Evolutionary conservation across 2,797 vertebrate species (phyloP), one percentile per base, ranked within the genome.

Genomic region (Rhinella marina): DNA sequence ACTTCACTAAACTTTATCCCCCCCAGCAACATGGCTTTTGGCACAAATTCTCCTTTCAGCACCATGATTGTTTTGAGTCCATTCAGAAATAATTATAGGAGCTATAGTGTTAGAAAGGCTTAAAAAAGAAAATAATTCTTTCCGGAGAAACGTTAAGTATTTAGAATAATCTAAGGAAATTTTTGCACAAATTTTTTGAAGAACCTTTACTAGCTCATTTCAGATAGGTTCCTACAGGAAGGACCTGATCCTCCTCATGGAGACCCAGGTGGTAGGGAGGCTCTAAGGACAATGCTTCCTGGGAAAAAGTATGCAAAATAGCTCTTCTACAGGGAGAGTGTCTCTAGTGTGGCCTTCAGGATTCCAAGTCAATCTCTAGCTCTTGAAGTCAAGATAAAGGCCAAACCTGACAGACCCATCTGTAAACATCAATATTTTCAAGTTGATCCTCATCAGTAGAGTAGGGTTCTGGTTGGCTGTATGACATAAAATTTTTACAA

Each of bases 81-180:
- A 57, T 83, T 68, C 61, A 66, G 54, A 56, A 66, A 59, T 32
- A 83, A 78, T 77, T 50, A 66, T 27, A 75, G 92, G 88, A 89
- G 91, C 79, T 93, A 93, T 14, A 92, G 93, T 93, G 93, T 95
- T 92, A 92, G 94, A 93, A 93, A 93, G 94, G 92, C 88, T 32
- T 91, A 90, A 92, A 92, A 93, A 92, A 92, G 88, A 89, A 92
- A 93, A 89, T 86, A 11, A 3, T 83, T 90, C 88, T 91, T 94
- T 94, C 94, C 93, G 94, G 92, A 90, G 92, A 93, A 94, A 92
- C 93, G 93, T 93, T 94, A 95, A 93, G 94, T 17, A 94, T 90
- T 23, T 75, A 23, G 61, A n/a, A 62, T 25, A 2, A 13, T 27
- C 64, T 1, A 29, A 27, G 64, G 13, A 29, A 27, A 68, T 14